Evolutionary conservation across 2,113 vertebrate genomes (phyloP).

Genomic region (Daboia siamensis): DNA sequence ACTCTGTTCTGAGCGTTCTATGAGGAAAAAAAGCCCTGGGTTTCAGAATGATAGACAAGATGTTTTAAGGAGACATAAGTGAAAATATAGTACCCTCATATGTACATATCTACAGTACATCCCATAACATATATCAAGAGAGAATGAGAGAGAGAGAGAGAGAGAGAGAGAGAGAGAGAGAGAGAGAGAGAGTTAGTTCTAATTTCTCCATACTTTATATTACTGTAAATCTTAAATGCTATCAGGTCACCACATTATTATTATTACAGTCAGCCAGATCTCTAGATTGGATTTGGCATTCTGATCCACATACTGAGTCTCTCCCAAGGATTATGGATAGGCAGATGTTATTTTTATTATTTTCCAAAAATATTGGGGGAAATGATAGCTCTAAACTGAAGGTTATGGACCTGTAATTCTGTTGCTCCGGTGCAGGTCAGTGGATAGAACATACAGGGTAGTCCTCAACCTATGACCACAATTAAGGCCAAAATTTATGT

Average conservation of each 20-base stretch:
- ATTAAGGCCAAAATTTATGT: no score
- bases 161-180: not conserved
- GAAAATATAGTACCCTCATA: not conserved
- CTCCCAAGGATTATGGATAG: not conserved
- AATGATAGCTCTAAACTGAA: not conserved
- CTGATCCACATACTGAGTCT: not conserved
- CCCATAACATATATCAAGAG: not conserved
- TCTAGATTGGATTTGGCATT: not conserved
- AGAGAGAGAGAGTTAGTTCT: not conserved
- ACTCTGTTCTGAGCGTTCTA: no score
- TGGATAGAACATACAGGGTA: not conserved
- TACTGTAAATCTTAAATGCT: not conserved
- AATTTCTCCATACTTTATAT: not conserved
- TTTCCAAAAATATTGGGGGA: not conserved
- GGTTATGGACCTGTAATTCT: not conserved
- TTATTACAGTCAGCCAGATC: not conserved
- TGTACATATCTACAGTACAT: not conserved
- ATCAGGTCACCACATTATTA: not conserved
- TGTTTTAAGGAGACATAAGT: not conserved
- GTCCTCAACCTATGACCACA: no score
- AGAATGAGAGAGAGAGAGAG: not conserved
- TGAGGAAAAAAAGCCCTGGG: no score
- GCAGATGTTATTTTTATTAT: not conserved
- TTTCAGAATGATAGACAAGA: not conserved
- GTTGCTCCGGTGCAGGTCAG: not conserved